Conservation (phyloP, 2,797 vertebrate species). For the Uromys caudimaculatus region DNA sequence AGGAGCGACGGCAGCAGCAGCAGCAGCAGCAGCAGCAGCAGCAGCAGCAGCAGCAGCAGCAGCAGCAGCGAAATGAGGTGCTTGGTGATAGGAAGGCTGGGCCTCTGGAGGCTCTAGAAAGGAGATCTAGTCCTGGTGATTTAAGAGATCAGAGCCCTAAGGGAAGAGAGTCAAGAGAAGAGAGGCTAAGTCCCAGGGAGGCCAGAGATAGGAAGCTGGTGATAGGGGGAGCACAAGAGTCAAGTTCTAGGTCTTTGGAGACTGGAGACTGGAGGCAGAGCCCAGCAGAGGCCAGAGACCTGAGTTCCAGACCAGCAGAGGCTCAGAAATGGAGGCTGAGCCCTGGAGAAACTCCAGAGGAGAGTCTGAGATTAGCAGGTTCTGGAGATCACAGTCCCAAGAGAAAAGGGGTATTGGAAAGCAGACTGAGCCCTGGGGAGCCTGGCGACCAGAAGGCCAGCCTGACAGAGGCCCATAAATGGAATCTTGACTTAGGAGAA, state of each 20-base stretch:
- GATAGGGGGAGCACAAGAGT: slow-evolving; percentile 63
- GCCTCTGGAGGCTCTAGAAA: slow-evolving; percentile 84
- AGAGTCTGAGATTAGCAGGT: slow-evolving; percentile 48
- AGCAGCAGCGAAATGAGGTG: slow-evolving; percentile 74
- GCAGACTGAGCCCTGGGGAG: slow-evolving; percentile 59
- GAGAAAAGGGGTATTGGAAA: slow-evolving; percentile 57
- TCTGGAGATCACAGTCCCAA: slow-evolving; percentile 65
- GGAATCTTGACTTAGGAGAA: slow-evolving; percentile 59
- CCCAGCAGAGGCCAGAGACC: slow-evolving; percentile 63
- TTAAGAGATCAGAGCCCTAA: slow-evolving; percentile 59
- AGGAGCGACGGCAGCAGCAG: slow-evolving; percentile 82
- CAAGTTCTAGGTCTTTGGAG: slow-evolving; percentile 61
- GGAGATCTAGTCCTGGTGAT: slow-evolving; percentile 54
- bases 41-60: not conserved
- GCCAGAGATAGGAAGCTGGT: slow-evolving; percentile 68
- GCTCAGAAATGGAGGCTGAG: slow-evolving; percentile 67
- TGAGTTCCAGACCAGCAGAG: slow-evolving; percentile 53
- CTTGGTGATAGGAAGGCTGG: slow-evolving; percentile 78
- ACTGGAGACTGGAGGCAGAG: slow-evolving; percentile 65
- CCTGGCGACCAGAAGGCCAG: slow-evolving; percentile 25
- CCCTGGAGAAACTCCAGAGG: slow-evolving; percentile 59
- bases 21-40: slow-evolving; percentile 76
- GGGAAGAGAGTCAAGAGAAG: slow-evolving; percentile 64
- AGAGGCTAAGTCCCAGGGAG: slow-evolving; percentile 66
- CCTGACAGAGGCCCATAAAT: slow-evolving; percentile 52